A percentile compares a stretch with the other conserved stretches of the same genome.
Evolutionary conservation across 2,797 vertebrate species (phyloP).

Genomic region (Gallinago stenura): DNA sequence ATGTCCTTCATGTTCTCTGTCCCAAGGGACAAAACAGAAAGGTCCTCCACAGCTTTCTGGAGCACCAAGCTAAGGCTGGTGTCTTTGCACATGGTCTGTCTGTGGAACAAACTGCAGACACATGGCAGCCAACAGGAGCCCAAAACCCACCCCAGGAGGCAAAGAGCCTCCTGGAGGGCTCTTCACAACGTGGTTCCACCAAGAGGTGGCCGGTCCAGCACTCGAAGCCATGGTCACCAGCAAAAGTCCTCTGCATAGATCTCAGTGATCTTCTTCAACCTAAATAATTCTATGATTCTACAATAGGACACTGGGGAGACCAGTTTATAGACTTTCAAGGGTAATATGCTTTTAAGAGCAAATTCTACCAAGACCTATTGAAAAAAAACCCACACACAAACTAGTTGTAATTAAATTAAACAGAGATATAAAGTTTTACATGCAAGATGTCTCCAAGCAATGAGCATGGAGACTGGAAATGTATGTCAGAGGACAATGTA

Average conservation of each 20-base stretch:
- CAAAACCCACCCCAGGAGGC: background rate
- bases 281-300: background rate
- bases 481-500: background rate
- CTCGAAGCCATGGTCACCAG: background rate
- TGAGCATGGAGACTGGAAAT: background rate
- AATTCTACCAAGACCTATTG: background rate
- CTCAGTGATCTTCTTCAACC: background rate
- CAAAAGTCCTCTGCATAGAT: background rate
- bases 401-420: background rate
- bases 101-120: background rate
- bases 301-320: background rate
- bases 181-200: background rate
- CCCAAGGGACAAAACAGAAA: accelerated
- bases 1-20: accelerated
- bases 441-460: background rate
- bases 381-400: no score
- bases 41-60: accelerated
- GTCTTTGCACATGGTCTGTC: background rate
- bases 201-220: background rate
- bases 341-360: background rate
- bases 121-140: accelerated
- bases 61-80: background rate
- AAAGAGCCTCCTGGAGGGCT: background rate
- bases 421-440: background rate
- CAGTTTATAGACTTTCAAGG: background rate